A percentile compares a stretch with the other conserved stretches of the same genome.
These are phyloP conservation scores for Sarcophaga rosellei DNA, from an alignment of 2,888 invertebrate species.

Conservation along the genomic window DNA sequence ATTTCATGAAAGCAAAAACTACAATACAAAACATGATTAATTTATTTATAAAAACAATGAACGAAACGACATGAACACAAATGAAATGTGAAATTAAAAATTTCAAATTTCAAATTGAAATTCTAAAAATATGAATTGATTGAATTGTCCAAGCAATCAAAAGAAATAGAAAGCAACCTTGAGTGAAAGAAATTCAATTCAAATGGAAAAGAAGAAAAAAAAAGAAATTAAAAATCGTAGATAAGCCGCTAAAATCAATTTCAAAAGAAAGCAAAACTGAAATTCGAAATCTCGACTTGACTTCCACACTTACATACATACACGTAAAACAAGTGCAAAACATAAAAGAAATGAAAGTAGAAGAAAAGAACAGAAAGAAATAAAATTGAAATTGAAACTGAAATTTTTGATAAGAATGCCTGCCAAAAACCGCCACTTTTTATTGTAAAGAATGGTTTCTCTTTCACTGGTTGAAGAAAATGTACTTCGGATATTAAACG, in stretches of 20 bases:
- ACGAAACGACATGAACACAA: background rate
- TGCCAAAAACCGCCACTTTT: conserved; percentile 18
- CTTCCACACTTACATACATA: too few species aligned
- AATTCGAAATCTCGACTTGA: too few species aligned
- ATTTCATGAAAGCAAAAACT: conserved; percentile 12
- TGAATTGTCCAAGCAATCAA: conserved; percentile 17
- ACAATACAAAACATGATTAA: conserved; percentile 36
- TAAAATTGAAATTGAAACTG: background rate
- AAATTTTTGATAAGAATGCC: background rate
- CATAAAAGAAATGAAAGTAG: background rate
- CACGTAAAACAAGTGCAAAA: background rate
- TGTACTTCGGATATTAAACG: conserved; percentile 44
- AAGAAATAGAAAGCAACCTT: conserved; percentile 66
- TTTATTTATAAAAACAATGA: conserved; percentile 1
- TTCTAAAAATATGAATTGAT: background rate
- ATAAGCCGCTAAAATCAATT: conserved; percentile 22
- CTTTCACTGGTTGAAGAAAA: conserved; percentile 12
- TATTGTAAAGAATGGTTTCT: background rate
- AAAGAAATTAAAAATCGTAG: conserved; percentile 14
- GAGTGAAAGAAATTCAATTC: conserved; percentile 34
- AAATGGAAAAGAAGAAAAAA: conserved; percentile 7
- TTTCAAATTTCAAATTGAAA: background rate
- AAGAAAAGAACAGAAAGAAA: background rate
- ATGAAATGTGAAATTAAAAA: too few species aligned
- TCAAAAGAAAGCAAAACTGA: too few species aligned